Percentiles rank a stretch among this genome's conserved stretches.
Conservation (phyloP, 2,888 invertebrate genomes). For the Himalopsyche anomala region DNA sequence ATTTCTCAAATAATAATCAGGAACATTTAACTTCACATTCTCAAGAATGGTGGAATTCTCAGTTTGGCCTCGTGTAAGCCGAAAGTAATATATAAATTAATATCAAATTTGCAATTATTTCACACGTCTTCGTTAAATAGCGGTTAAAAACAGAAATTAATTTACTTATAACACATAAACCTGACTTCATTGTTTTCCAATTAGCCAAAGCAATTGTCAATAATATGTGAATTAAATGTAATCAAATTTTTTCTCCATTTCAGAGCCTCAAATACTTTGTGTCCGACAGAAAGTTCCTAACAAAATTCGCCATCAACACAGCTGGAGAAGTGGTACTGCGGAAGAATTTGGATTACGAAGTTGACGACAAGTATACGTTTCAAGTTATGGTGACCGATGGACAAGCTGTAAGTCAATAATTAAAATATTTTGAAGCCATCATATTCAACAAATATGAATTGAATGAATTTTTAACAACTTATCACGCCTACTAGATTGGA, state of each 20-base stretch:
- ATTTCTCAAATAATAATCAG: too few relatives aligned
- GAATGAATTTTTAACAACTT: background rate
- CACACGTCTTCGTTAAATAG: too few relatives aligned
- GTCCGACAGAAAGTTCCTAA: slow-evolving; percentile 84
- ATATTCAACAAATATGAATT: background rate
- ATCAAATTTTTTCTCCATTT: slow-evolving; percentile 1
- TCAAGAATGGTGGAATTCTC: too few relatives aligned
- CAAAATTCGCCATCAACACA: slow-evolving; percentile 85
- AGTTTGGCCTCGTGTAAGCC: too few relatives aligned
- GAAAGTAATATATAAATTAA: too few relatives aligned
- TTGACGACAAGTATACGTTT: slow-evolving; percentile 83
- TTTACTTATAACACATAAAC: too few relatives aligned
- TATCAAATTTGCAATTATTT: too few relatives aligned
- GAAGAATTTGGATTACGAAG: slow-evolving; percentile 88
- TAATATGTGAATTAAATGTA: background rate
- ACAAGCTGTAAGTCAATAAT: slow-evolving; percentile 76
- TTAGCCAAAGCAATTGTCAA: too few relatives aligned
- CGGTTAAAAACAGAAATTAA: too few relatives aligned
- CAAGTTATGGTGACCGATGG: slow-evolving; percentile 90
- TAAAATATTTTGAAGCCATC: background rate
- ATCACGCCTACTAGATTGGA: background rate
- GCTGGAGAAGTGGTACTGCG: slow-evolving; percentile 88
- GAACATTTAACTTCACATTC: too few relatives aligned
- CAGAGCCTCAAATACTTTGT: slow-evolving; percentile 82
- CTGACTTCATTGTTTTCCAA: background rate